phyloP scores from a whole-genome alignment of 2,797 vertebrate genomes.

The Oceanodroma leucorhoa region DNA sequence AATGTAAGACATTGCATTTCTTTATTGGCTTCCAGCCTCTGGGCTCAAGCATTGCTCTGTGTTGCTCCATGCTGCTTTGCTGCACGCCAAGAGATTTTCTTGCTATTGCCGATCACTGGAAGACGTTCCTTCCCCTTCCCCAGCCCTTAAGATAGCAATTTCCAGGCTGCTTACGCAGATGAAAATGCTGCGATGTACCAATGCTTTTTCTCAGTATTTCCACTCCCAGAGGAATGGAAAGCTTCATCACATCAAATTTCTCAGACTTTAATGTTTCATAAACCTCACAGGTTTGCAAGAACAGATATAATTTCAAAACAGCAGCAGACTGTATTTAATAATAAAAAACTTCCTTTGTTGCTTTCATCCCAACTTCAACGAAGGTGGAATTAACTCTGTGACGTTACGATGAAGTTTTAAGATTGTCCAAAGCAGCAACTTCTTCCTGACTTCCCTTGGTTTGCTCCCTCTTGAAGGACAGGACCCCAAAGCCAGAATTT shows the following conservation, averaged over 20 bases:
- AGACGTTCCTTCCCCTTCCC: neutral
- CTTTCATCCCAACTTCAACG: fast-evolving
- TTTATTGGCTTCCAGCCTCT: neutral
- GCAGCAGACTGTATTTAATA: neutral
- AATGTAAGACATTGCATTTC: neutral
- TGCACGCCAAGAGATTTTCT: neutral
- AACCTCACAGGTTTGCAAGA: neutral
- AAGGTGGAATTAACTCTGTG: neutral
- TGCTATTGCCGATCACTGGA: neutral
- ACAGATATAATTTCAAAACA: neutral
- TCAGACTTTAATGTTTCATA: neutral
- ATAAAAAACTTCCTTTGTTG: neutral
- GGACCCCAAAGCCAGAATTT: neutral
- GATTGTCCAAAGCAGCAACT: neutral
- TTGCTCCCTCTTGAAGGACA: neutral
- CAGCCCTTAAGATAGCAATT: neutral
- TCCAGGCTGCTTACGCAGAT: neutral
- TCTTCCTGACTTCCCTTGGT: neutral
- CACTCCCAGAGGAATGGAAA: neutral
- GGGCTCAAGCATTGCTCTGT: neutral
- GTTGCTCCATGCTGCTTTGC: neutral
- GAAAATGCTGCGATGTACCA: neutral
- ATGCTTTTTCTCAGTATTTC: neutral
- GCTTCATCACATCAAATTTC: neutral
- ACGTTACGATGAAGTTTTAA: neutral